These are phyloP conservation scores for Julus scanicus DNA, from an alignment of 2,888 invertebrate species.

Conservation along the genomic window DNA sequence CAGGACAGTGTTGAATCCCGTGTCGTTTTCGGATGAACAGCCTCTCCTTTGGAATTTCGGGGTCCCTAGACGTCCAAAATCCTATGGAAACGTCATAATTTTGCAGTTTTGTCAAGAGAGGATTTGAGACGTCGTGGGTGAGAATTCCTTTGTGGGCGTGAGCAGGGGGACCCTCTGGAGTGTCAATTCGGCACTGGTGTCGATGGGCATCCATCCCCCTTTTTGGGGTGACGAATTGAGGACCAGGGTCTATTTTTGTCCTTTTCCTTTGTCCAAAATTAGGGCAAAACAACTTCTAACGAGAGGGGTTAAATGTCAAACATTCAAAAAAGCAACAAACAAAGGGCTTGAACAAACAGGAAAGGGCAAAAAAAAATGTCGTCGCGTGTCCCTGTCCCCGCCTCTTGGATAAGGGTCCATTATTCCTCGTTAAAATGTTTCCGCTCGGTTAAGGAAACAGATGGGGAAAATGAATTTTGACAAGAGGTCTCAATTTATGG, in stretches of 20 bases:
- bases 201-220: not conserved
- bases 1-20: not conserved
- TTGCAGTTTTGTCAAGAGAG: not conserved
- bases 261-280: not conserved
- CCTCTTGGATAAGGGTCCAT: not conserved
- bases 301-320: slow-evolving; percentile 26
- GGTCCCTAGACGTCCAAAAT: slow-evolving; percentile 8
- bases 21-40: too few species aligned
- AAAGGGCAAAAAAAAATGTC: not conserved
- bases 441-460: not conserved
- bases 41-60: not conserved
- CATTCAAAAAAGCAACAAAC: not conserved
- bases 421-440: not conserved
- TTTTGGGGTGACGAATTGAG: not conserved
- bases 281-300: not conserved
- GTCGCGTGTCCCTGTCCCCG: not conserved
- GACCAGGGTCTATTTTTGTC: slow-evolving; percentile 3
- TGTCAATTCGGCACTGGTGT: not conserved
- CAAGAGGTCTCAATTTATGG: slow-evolving; percentile 33
- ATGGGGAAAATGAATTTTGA: too few species aligned
- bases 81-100: not conserved
- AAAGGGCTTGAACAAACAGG: not conserved
- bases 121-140: slow-evolving; percentile 11
- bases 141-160: not conserved
- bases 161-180: not conserved